A percentile compares a stretch with the other conserved stretches of the same genome.
These are phyloP conservation scores for Luscinia megarhynchos DNA, from an alignment of 2,797 vertebrate genomes.

Conservation along the genomic window DNA sequence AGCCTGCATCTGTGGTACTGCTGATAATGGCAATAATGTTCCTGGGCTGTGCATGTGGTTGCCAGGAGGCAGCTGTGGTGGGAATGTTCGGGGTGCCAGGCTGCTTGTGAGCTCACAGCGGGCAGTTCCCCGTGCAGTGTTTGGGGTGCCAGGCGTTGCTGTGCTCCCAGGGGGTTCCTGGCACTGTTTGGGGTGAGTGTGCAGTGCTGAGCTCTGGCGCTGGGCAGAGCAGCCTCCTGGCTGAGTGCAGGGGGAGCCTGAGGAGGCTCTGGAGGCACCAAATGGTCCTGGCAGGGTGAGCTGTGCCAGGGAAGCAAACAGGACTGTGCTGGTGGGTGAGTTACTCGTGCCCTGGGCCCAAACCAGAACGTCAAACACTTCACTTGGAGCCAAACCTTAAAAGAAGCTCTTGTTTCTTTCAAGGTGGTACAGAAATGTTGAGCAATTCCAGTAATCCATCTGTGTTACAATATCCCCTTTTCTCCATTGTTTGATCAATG, in stretches of 20 bases:
- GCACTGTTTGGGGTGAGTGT: background rate
- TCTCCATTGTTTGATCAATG: too few species aligned
- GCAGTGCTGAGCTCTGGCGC: too few species aligned
- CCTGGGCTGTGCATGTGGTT: fast-evolving
- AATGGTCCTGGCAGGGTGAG: fast-evolving
- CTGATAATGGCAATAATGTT: fast-evolving
- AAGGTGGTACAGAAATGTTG: background rate
- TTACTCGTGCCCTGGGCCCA: fast-evolving
- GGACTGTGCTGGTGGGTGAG: fast-evolving
- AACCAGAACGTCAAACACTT: fast-evolving
- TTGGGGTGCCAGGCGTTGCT: too few species aligned
- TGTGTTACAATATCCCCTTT: background rate
- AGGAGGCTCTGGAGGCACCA: too few species aligned
- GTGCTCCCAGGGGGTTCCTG: fast-evolving
- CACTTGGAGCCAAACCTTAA: background rate
- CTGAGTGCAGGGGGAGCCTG: background rate
- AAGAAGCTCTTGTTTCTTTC: background rate
- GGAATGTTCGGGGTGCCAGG: too few species aligned
- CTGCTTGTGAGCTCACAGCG: background rate
- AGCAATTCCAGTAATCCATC: fast-evolving
- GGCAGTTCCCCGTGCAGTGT: fast-evolving
- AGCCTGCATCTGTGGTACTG: fast-evolving
- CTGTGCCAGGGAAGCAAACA: too few species aligned
- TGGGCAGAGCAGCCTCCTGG: background rate
- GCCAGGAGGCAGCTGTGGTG: background rate